Evolutionary conservation across 2,888 invertebrate genomes (phyloP), one percentile per base, ranked within the genome.

Genomic region (Pristionchus exspectatus): DNA sequence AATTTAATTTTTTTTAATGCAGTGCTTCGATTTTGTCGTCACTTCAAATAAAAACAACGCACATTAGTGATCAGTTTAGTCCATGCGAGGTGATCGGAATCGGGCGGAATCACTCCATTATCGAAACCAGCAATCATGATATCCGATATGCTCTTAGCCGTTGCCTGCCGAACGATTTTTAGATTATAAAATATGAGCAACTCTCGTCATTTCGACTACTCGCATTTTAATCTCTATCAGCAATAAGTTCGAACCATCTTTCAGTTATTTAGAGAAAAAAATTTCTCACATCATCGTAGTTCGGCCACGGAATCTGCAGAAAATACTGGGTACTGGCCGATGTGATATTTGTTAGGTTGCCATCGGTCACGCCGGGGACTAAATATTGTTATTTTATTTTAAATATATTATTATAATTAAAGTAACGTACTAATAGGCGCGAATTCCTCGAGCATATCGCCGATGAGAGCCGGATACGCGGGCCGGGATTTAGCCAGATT

Each of bases 371-470:
- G 18, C 74, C 74, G 7, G 33, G 38, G 38, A 74, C 74, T 74
- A 18, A 38, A 74, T 12, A 12, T 50, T 66, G 16, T 9, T 21
- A 63, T 3, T 21, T 7, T 9, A n/a, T n/a, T n/a, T 2, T 2
- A 14, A 7, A 63, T 16, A 2, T 63, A 3, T n/a, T 63, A 12
- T 63, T 24, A 2, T 63, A 66, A 66, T 66, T 12, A 16, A 33
- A 72, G 2, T 16, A 33, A 24, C 63, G 44, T 16, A 87, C 87
- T 66, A 16, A 30, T 5, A 0, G n/a, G 7, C 12, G 66, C 87
- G 27, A 24, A 87, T 1, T 87, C 87, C 44, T 87, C 87, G 18
- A 69, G 63, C 69, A 69, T 50, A 21, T 87, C 87, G 4, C 87
- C 87, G 4, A 87, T 87, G 1, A 87, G 63, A 27, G 44, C 50